These are phyloP conservation scores for Drosophila sp. DNA, from an alignment of 1,140 invertebrate species.

Conservation along the genomic window DNA sequence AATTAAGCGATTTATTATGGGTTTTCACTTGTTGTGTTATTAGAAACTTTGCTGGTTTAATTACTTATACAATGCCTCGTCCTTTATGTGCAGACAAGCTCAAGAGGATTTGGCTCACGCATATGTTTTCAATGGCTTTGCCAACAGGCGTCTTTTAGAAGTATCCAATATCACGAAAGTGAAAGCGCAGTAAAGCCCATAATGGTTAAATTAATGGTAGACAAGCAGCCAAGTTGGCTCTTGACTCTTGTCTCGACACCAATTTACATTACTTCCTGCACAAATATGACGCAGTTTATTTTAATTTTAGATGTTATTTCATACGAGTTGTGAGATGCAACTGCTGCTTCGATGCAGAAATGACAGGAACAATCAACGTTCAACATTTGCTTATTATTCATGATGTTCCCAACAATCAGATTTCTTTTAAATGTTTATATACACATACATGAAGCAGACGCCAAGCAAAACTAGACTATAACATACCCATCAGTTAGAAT, in stretches of 20 bases:
- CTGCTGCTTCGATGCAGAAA: conserved; percentile 9
- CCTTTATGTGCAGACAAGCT: conserved; percentile 42
- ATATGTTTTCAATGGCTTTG: conserved; percentile 75
- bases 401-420: conserved; percentile 56
- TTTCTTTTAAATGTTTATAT: conserved; percentile 71
- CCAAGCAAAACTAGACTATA: neutral
- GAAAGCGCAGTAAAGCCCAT: conserved; percentile 75
- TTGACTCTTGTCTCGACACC: neutral
- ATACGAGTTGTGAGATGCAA: conserved; percentile 35
- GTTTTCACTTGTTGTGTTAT: conserved; percentile 57
- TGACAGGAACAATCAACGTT: conserved; percentile 18
- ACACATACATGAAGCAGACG: neutral
- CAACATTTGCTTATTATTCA: conserved; percentile 77
- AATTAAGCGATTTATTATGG: conserved; percentile 61
- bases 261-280: conserved; percentile 14
- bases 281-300: conserved; percentile 64
- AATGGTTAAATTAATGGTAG: conserved; percentile 77
- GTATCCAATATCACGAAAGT: conserved; percentile 81
- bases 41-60: conserved; percentile 75
- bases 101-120: conserved; percentile 60
- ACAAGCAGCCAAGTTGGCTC: conserved; percentile 25
- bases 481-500: neutral
- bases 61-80: conserved; percentile 52
- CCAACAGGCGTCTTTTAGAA: conserved; percentile 31
- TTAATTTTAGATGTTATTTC: conserved; percentile 70